Evolutionary conservation across 2,888 invertebrate species (phyloP), one percentile per base, ranked within the genome.

Genomic region (Sericinus montela): DNA sequence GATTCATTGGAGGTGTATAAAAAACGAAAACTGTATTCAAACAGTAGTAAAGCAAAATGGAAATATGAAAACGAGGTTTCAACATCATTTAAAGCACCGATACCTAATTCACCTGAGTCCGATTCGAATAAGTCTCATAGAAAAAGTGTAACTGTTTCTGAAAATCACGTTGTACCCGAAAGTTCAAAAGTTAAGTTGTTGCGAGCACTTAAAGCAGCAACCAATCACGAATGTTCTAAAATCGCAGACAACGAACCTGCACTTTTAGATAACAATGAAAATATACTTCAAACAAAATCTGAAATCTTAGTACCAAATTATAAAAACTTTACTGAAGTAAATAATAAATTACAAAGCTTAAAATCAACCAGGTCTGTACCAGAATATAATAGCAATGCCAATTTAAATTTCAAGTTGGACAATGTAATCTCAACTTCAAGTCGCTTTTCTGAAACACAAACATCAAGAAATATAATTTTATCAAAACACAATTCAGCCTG

Each of bases 1-100:
- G 85, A 86, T 62, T 85, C 86, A 1, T 47, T 81, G 0, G 80
- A 77, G 67, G 85, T 85, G 1, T 73, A 63, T 15, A 83, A 63
- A 41, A 73, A 57, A 40, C 67, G 85, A 51, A 75, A 69, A 54
- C 45, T 74, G 10, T 80, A 83, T 36, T 75, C 79, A 1, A 19
- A 46, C 0, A 73, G 69, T 37, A 66, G 68, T 15, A 80, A 69
- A 48, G 58, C 66, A 1, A 63, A 69, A 42, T 81, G 81, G 81
- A 47, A 45, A 14, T 40, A 47, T 23, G 56, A 59, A 2, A 57
- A 62, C 25, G 49, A 48, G 10, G 4, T 35, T 23, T 25, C 29
- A 4, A 36, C 10, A 3, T 36, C 16, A 14, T 11, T 7, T 7
- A 46, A 34, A 25, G n/a, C 34, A 1, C 11, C n/a, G 11, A 45